Conservation (phyloP, 2,113 vertebrate species). For the Bettongia penicillata region DNA sequence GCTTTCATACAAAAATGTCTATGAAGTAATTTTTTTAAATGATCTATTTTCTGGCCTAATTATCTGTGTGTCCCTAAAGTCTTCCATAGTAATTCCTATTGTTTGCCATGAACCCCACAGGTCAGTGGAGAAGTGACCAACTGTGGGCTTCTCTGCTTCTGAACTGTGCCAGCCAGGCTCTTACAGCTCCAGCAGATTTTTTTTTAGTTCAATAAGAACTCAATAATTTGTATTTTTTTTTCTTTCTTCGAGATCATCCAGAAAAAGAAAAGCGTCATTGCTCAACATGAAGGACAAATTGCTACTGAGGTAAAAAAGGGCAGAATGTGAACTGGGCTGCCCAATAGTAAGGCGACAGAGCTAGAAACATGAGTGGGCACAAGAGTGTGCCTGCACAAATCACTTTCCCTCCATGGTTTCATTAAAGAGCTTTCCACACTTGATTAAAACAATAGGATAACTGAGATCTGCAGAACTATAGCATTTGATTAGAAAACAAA, state of each 20-base stretch:
- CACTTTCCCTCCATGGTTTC: slow-evolving; percentile 21
- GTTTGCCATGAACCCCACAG: slow-evolving; percentile 48
- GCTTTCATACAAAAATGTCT: slow-evolving; percentile 53
- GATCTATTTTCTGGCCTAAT: slow-evolving; percentile 56
- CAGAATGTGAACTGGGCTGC: neutral
- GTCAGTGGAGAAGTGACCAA: neutral
- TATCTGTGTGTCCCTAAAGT: slow-evolving; percentile 30
- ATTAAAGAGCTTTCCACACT: slow-evolving; percentile 58
- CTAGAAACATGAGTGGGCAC: neutral
- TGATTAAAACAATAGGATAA: slow-evolving; percentile 58
- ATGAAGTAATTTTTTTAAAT: slow-evolving; percentile 39
- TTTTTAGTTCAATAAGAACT: slow-evolving; percentile 60
- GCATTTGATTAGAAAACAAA: slow-evolving; percentile 76
- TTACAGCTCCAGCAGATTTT: slow-evolving; percentile 46
- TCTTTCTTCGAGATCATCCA: slow-evolving; percentile 60
- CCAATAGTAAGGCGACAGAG: slow-evolving; percentile 31
- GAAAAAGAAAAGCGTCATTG: slow-evolving; percentile 49
- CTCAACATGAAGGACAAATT: slow-evolving; percentile 66
- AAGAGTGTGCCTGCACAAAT: neutral
- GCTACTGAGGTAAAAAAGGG: slow-evolving; percentile 17
- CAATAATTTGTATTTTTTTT: slow-evolving; percentile 52
- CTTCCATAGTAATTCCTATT: slow-evolving; percentile 37
- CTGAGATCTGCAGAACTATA: slow-evolving; percentile 61
- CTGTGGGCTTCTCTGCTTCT: slow-evolving; percentile 7
- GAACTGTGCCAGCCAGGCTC: neutral